Conservation (phyloP, 2,888 invertebrate species). For the Volucella zonaria region DNA sequence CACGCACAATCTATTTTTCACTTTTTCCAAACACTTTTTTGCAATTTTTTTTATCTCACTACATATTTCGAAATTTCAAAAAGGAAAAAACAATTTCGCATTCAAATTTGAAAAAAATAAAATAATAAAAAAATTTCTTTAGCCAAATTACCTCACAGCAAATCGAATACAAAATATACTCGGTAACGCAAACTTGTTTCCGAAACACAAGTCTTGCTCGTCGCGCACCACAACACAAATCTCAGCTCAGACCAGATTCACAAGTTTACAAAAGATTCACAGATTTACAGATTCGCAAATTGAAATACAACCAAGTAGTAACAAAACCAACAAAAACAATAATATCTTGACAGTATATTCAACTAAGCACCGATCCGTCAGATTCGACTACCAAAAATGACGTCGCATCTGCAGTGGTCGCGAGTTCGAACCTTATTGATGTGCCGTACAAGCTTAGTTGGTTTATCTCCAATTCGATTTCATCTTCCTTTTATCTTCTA, state of each 20-base stretch:
- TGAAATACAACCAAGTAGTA: neutral
- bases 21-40: neutral
- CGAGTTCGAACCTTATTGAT: slow-evolving; percentile 71
- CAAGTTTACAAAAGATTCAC: slow-evolving; percentile 5
- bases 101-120: neutral
- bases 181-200: slow-evolving; percentile 16
- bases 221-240: neutral
- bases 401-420: slow-evolving; percentile 55
- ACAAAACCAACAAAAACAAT: neutral
- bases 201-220: slow-evolving; percentile 5
- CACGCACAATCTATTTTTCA: neutral
- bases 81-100: neutral
- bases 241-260: neutral
- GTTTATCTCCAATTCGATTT: slow-evolving; percentile 62
- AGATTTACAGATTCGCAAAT: neutral
- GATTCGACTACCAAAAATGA: slow-evolving; percentile 18
- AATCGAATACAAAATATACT: no score
- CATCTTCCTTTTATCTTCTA: slow-evolving; percentile 24
- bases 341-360: slow-evolving; percentile 6
- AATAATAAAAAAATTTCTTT: neutral
- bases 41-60: slow-evolving; percentile 22
- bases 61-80: slow-evolving; percentile 16
- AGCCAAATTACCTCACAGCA: neutral
- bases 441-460: slow-evolving; percentile 51
- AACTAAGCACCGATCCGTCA: slow-evolving; percentile 21